Percentiles rank a stretch among this genome's conserved stretches.
phyloP scores from a whole-genome alignment of 2,113 vertebrate species.

The Saccopteryx leptura region DNA sequence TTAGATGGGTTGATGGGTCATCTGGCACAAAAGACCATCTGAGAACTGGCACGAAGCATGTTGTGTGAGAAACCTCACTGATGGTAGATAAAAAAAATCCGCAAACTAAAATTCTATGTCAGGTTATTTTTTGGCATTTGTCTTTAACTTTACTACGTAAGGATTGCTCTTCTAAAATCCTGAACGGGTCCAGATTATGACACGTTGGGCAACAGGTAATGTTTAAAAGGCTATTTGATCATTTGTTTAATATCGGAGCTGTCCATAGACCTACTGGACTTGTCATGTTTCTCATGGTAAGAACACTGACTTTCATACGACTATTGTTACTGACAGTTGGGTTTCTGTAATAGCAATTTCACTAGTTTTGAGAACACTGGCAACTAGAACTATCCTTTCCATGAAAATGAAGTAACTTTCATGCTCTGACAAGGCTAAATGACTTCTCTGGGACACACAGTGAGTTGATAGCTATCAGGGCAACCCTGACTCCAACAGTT shows the following conservation, averaged over 20 bases:
- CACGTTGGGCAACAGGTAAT: background rate
- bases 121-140: background rate
- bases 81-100: background rate
- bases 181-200: background rate
- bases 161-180: background rate
- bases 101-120: background rate
- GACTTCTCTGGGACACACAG: background rate
- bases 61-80: background rate
- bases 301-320: background rate
- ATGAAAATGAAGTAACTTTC: background rate
- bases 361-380: background rate
- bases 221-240: background rate
- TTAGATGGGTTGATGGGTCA: background rate
- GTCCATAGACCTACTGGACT: background rate
- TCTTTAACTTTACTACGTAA: background rate
- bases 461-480: background rate
- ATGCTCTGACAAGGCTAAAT: background rate
- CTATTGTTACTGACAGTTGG: background rate
- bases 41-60: background rate
- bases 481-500: background rate
- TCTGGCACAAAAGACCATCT: background rate
- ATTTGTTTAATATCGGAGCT: background rate
- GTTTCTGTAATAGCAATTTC: slow-evolving; percentile 13
- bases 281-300: background rate
- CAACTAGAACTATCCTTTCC: background rate